phyloP scores from a whole-genome alignment of 2,113 vertebrate species.

The Chrysemys picta region DNA sequence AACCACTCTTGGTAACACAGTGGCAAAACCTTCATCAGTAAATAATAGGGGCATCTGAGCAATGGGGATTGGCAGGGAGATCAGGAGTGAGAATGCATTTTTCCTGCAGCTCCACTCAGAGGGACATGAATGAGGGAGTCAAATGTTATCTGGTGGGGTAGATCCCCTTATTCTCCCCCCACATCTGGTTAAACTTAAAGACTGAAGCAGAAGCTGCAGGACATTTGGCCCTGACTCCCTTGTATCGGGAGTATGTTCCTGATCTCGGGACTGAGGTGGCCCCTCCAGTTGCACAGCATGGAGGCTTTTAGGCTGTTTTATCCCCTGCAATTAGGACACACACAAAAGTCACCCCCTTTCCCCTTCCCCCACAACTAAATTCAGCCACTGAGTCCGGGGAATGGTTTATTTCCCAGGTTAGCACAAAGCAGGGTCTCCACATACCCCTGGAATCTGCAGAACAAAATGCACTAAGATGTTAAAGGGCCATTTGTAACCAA shows the following conservation, averaged over 20 bases:
- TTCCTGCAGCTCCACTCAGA: neutral
- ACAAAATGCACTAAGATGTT: conserved; percentile 76
- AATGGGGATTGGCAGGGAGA: rapidly evolving
- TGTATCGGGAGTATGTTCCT: neutral
- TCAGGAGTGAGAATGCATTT: rapidly evolving
- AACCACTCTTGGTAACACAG: rapidly evolving
- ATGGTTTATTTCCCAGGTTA: conserved; percentile 77
- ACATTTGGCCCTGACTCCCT: neutral
- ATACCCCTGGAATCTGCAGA: conserved; percentile 74
- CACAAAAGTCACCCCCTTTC: conserved; percentile 43
- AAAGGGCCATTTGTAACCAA: conserved; percentile 79
- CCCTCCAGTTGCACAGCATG: conserved; percentile 32
- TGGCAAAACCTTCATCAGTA: neutral
- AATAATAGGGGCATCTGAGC: rapidly evolving
- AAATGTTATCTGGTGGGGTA: neutral
- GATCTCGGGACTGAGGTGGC: neutral
- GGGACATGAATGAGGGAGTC: neutral
- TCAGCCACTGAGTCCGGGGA: conserved; percentile 63
- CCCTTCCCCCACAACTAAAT: conserved; percentile 36
- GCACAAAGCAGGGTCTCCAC: conserved; percentile 72
- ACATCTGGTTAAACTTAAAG: neutral
- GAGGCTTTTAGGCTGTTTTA: conserved; percentile 51
- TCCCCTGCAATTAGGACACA: conserved; percentile 38
- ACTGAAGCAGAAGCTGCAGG: rapidly evolving
- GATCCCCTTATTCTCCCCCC: too few species aligned